Evolutionary conservation across 1,140 invertebrate species (phyloP), one percentile per base, ranked within the genome.

Genomic region (Mya arenaria): DNA sequence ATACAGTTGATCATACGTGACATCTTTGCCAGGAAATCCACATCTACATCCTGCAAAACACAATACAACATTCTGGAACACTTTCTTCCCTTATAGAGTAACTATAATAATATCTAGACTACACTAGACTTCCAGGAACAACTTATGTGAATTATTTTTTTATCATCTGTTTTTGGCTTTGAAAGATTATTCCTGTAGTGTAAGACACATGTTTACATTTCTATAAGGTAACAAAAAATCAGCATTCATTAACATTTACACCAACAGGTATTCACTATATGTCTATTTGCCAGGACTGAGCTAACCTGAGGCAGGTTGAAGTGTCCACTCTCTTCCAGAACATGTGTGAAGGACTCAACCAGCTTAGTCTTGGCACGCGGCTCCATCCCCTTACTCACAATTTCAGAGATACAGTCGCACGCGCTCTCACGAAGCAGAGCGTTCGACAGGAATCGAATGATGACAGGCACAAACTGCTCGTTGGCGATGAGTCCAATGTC

Each of bases 331-430:
- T 86, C 90, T 48, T 93, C 90, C 15, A 95, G 85, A 4, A 94
- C 92, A 30, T 87, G 85, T 37, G 92, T 91, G 84, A 95, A 94
- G 15, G 94, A 94, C 84, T 95, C 94, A 25, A 95, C 93, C 13
- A 95, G 89, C 84, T 93, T 93, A 5, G 92, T 92, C 89, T 95
- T 95, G 4, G 93, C 91, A 15, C 93, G 75, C 4, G 94, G 94
- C 15, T 95, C 94, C 94, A 95, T 95, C 55, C 94, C 94, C 89
- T 95, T 95, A 39, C 88, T 91, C 32, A 95, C 90, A 39, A 95
- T 94, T 72, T 94, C 94, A 83, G 92, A 88, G 65, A 95, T 93
- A 85, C 94, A 95, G 84, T 95, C 94, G 83, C 94, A 94, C 4
- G 94, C 92, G 82, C 93, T 90, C 85, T 94, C 94, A 39, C 94